Percentiles rank a stretch among this genome's conserved stretches.
phyloP scores from a whole-genome alignment of 1,140 invertebrate species.

The Cydia strobilella region DNA sequence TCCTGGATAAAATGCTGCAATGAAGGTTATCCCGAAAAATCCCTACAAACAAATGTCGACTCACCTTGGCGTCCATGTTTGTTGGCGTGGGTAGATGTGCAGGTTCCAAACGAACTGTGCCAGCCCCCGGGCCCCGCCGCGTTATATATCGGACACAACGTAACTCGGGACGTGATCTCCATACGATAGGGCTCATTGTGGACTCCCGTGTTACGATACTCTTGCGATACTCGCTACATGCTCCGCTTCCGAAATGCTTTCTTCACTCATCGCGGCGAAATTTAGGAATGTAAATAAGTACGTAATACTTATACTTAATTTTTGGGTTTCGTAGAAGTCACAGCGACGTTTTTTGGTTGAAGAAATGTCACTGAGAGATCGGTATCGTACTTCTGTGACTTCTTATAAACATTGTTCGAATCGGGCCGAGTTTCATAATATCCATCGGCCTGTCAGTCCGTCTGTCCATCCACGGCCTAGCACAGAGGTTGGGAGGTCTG shows the following conservation, averaged over 20 bases:
- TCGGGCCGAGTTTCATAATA: too few relatives aligned
- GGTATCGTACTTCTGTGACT: too few relatives aligned
- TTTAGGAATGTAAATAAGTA: not conserved
- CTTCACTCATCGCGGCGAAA: slow-evolving; percentile 31
- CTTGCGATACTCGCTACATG: slow-evolving; percentile 59
- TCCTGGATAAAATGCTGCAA: not conserved
- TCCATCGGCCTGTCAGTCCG: too few relatives aligned
- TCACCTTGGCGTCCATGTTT: slow-evolving; percentile 76
- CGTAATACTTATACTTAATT: not conserved
- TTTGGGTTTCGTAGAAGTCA: not conserved
- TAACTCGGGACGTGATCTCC: slow-evolving; percentile 69
- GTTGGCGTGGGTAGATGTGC: slow-evolving; percentile 61
- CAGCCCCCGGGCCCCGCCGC: slow-evolving; percentile 46
- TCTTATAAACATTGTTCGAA: too few relatives aligned
- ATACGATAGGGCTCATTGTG: slow-evolving; percentile 70
- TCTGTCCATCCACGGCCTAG: too few relatives aligned
- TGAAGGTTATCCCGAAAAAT: not conserved
- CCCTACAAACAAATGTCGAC: slow-evolving; percentile 33
- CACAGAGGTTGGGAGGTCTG: too few relatives aligned
- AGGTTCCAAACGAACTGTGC: slow-evolving; percentile 67
- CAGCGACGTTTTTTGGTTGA: too few relatives aligned
- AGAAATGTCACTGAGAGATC: too few relatives aligned
- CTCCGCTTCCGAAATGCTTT: slow-evolving; percentile 54
- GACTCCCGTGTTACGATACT: slow-evolving; percentile 56
- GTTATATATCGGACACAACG: slow-evolving; percentile 71